Evolutionary conservation across 2,113 vertebrate species (phyloP).

Genomic region (Vulpes vulpes): DNA sequence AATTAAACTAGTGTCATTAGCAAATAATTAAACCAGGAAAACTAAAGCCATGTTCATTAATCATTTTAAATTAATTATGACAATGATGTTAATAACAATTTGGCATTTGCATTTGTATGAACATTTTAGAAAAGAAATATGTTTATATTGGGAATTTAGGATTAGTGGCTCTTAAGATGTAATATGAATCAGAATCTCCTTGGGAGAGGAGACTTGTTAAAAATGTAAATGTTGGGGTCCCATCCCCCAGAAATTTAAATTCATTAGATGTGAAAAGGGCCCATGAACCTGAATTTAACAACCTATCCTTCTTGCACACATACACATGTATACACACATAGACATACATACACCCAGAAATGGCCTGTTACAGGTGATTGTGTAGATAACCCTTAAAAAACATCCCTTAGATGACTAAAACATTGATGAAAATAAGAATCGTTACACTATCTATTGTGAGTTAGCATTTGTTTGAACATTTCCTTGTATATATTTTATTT

Average conservation of each 20-base stretch:
- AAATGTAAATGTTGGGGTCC: neutral
- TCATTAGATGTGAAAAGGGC: neutral
- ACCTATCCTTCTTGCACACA: neutral
- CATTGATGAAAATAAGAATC: neutral
- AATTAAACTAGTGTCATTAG: constrained; percentile 74
- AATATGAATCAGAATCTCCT: constrained; percentile 14
- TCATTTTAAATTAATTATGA: constrained; percentile 79
- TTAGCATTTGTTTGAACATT: constrained; percentile 4
- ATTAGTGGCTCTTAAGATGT: neutral
- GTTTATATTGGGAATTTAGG: neutral
- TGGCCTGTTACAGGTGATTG: neutral
- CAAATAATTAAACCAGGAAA: constrained; percentile 78
- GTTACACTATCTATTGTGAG: neutral
- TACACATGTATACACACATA: neutral
- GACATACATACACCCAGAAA: neutral
- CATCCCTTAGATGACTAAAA: neutral
- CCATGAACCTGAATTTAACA: neutral
- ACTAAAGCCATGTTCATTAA: constrained; percentile 71
- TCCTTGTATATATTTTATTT: neutral
- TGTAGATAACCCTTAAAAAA: neutral
- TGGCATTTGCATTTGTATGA: constrained; percentile 64
- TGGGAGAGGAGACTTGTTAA: neutral
- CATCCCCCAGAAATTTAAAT: neutral
- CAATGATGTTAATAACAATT: constrained; percentile 60
- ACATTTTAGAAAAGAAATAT: constrained; percentile 55